phyloP scores from a whole-genome alignment of 2,113 vertebrate genomes.

The Erythrocercus mccallii region DNA sequence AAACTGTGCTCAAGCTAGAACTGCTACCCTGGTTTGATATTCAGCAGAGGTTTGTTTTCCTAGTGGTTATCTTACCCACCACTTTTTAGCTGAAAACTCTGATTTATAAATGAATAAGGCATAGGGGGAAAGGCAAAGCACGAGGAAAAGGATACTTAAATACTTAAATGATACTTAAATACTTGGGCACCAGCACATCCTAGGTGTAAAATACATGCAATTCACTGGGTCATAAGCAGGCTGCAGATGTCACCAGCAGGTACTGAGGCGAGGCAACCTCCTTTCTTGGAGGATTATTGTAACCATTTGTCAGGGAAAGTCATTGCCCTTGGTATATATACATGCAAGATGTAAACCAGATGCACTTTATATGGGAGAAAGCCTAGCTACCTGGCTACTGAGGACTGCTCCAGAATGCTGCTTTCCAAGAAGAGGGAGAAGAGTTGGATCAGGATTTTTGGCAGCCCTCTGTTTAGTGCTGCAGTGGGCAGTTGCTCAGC shows the following conservation, averaged over 20 bases:
- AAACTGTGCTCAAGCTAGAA: neutral
- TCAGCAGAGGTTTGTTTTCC: neutral
- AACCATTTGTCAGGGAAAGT: neutral
- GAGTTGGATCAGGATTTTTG: constrained; percentile 21
- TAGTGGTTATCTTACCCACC: neutral
- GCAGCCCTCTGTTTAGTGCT: neutral
- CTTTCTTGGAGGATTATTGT: neutral
- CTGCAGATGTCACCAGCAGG: neutral
- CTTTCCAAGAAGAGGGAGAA: constrained; percentile 16
- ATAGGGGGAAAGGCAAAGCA: neutral
- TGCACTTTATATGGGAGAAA: constrained; percentile 72
- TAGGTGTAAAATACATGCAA: neutral
- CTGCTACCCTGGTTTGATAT: neutral
- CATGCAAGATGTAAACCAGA: constrained; percentile 22
- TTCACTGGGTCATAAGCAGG: neutral
- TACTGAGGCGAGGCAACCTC: neutral
- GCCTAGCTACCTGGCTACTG: constrained; percentile 2
- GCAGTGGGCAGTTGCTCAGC: constrained; percentile 10
- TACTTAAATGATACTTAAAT: neutral
- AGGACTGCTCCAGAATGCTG: constrained; percentile 13
- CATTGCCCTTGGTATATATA: neutral
- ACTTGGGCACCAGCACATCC: neutral
- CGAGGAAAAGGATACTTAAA: neutral
- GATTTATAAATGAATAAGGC: neutral
- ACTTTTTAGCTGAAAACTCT: neutral